These are phyloP conservation scores for Heptranchias perlo DNA, from an alignment of 2,113 vertebrate species.

Conservation along the genomic window DNA sequence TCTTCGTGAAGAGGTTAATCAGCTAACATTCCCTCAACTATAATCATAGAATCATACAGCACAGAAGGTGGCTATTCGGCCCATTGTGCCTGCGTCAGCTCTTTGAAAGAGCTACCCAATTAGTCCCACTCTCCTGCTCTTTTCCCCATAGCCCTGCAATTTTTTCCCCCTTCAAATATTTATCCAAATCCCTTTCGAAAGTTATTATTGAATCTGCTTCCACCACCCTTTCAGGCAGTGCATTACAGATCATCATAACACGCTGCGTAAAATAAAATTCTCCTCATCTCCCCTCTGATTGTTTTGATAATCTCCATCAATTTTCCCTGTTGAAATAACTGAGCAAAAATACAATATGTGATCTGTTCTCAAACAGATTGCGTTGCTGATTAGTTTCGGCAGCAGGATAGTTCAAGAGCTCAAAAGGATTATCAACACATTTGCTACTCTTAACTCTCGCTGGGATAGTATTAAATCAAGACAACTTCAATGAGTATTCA, in stretches of 20 bases:
- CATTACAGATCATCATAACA: background rate
- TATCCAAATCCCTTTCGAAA: too few species aligned
- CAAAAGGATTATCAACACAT: background rate
- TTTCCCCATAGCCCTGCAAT: too few species aligned
- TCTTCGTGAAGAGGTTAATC: too few species aligned
- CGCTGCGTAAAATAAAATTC: background rate
- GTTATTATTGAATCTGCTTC: background rate
- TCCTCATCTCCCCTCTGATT: background rate
- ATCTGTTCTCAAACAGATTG: background rate
- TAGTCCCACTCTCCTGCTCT: too few species aligned
- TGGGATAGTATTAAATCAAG: background rate
- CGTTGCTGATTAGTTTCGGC: background rate
- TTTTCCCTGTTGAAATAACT: background rate
- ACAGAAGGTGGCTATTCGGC: too few species aligned
- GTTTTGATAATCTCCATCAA: background rate
- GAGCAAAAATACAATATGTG: background rate
- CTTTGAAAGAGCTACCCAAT: too few species aligned
- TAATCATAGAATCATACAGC: too few species aligned
- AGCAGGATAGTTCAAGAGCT: too few species aligned
- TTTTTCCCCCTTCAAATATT: too few species aligned
- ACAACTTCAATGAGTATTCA: background rate
- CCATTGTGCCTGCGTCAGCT: too few species aligned
- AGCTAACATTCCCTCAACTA: too few species aligned
- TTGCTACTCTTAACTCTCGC: background rate
- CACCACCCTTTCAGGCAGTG: background rate